phyloP scores from a whole-genome alignment of 2,888 invertebrate species.

The Volucella bombylans region DNA sequence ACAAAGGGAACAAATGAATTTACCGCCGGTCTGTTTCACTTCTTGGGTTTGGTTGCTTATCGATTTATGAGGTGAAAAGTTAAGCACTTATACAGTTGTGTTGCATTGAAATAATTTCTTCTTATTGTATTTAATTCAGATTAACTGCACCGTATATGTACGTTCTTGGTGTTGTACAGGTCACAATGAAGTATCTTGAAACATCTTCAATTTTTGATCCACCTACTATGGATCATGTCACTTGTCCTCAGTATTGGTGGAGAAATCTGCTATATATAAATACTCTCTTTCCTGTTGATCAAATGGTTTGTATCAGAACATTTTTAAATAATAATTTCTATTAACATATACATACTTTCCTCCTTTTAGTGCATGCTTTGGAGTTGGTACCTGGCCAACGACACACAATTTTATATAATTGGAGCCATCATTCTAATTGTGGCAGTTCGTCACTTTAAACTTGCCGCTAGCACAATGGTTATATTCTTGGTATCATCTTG shows the following conservation, averaged over 20 bases:
- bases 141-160: slow-evolving; percentile 92
- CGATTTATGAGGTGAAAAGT: slow-evolving; percentile 87
- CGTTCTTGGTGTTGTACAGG: slow-evolving; percentile 91
- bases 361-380: slow-evolving; percentile 91
- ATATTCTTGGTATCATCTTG: slow-evolving; percentile 89
- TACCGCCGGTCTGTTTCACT: slow-evolving; percentile 87
- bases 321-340: too few relatives aligned
- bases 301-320: slow-evolving; percentile 86
- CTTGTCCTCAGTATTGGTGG: slow-evolving; percentile 94
- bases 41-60: slow-evolving; percentile 89
- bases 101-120: background rate
- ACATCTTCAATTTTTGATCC: slow-evolving; percentile 92
- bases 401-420: slow-evolving; percentile 93
- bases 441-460: slow-evolving; percentile 90
- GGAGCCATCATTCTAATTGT: slow-evolving; percentile 91
- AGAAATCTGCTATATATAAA: slow-evolving; percentile 93
- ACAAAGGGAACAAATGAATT: slow-evolving; percentile 86
- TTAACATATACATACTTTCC: slow-evolving; percentile 16
- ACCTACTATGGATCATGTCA: slow-evolving; percentile 90
- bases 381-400: slow-evolving; percentile 95
- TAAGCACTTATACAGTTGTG: background rate
- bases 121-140: slow-evolving; percentile 81
- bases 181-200: slow-evolving; percentile 93
- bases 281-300: slow-evolving; percentile 91
- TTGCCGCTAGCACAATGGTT: slow-evolving; percentile 86